These are phyloP conservation scores for Peribatodes rhomboidaria DNA, from an alignment of 2,888 invertebrate genomes.

Conservation along the genomic window DNA sequence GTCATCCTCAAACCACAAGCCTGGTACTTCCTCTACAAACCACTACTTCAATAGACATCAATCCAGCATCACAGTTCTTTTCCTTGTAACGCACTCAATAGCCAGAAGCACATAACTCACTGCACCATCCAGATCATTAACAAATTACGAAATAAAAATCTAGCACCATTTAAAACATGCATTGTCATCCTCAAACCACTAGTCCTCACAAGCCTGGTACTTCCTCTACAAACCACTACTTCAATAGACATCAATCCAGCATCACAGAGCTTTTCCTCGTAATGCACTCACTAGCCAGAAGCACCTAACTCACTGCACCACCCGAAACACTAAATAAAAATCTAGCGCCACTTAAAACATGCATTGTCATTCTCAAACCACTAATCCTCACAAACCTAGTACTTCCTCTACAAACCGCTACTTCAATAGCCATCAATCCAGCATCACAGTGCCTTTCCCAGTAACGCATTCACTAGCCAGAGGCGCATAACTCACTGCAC, in stretches of 20 bases:
- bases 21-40: background rate
- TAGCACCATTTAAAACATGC: background rate
- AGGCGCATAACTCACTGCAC: conserved; percentile 61
- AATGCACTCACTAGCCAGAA: too few relatives aligned
- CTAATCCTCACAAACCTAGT: too few relatives aligned
- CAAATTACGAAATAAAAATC: background rate
- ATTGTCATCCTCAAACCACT: background rate
- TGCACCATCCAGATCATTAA: too few relatives aligned
- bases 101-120: too few relatives aligned
- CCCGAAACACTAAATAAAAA: too few relatives aligned
- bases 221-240: conserved; percentile 2
- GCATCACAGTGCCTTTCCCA: conserved; percentile 38
- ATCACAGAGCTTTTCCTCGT: too few relatives aligned
- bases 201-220: background rate
- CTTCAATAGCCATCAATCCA: conserved; percentile 24
- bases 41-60: too few relatives aligned
- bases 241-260: too few relatives aligned
- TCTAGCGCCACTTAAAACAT: background rate
- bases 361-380: background rate
- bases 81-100: too few relatives aligned
- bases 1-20: background rate
- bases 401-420: conserved; percentile 1
- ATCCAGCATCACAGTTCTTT: too few relatives aligned
- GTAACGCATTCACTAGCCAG: conserved; percentile 41
- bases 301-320: too few relatives aligned